Evolutionary conservation across 2,888 invertebrate genomes (phyloP), one percentile per base, ranked within the genome.

Genomic region (Macrosoma leucophasiata): DNA sequence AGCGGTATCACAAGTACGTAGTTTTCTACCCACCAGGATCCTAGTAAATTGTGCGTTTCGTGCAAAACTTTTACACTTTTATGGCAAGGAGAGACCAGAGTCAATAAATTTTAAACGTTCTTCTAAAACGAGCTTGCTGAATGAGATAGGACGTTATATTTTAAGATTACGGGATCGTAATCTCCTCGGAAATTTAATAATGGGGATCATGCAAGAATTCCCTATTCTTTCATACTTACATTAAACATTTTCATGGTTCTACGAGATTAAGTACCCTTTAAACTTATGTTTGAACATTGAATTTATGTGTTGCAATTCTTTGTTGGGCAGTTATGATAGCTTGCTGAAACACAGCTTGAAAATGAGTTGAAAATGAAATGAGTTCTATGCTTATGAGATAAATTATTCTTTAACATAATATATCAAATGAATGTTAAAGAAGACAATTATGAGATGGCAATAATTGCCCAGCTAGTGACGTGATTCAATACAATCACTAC

Each of bases 171-270:
- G 62, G 58, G 62, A 68, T 65, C 62, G 60, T 72, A 73, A 75
- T 71, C 64, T 64, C 59, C 52, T 68, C 58, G 58, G 62, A 75
- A 71, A 70, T 76, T 71, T 71, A 67, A 72, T 73, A 71, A 69
- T 68, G 56, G 61, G 53, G 55, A 59, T 60, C 59, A 62, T 63
- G 66, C 54, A 58, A 49, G 48, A 62, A 55, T 60, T 57, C 55
- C 57, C 60, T 58, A 62, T 59, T 58, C 51, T 49, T 51, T 32
- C 33, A 25, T 23, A 40, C 19, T 36, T 36, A 39, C 29, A 51
- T 58, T 46, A 54, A 55, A 57, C 50, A 57, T 46, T 45, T 29
- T 29, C 32, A 20, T 19, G 28, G 28, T 18, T 33, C 32, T 15
- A 33, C n/a, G 9, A 22, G 7, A 30, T 20, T 25, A 29, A 20